Base-by-base conservation (phyloP, 92 coral and sea anemone species). In the Palythoa caribaeorum region DNA sequence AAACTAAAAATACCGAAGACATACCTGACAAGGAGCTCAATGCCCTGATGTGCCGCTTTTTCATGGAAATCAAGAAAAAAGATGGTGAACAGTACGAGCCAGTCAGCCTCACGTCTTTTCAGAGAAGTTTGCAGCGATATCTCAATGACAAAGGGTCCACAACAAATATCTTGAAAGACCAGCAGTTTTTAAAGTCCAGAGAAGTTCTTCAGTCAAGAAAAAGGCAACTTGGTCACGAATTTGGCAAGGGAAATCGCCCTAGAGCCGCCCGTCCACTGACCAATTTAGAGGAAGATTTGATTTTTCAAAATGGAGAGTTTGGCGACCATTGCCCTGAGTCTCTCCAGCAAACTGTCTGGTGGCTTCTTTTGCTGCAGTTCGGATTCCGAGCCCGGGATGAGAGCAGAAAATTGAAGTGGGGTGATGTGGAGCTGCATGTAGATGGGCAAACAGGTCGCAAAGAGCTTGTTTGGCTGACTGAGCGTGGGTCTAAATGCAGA, bases 341-440 rank as follows among this genome's bases (percentile, higher is more conserved):
- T 3, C 89, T 93, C 9, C 94, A 93, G 55, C 55, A 87, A 12
- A 93, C 94, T 14, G 84, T 88, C 14, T 89, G 85, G 92, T 93
- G 94, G 94, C 76, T 85, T 40, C 50, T 91, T 13, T 80, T 89
- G 35, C 87, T 93, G n/a, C 93, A 93, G 75, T 90, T 91, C 78
- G 93, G 95, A 12, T 90, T 93, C 78, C 48, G 90, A 35, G 73
- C 39, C 9, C 38, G 73, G 3, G 10, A 20, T 20, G 73, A 68
- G 38, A 68, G 38, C 13, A 35, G 91, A 85, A 73, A 79, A 19
- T 84, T 93, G 6, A 69, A 85, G 59, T 91, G 94, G 91, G 92
- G 94, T 1, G 91, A 83, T 71, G 75, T 93, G 28, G 36, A 53
- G 15, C 90, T 93, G 20, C 74, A 60, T 1, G 78, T 37, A 40